phyloP scores from a whole-genome alignment of 1,140 invertebrate genomes.

The Drosophila mauritiana region DNA sequence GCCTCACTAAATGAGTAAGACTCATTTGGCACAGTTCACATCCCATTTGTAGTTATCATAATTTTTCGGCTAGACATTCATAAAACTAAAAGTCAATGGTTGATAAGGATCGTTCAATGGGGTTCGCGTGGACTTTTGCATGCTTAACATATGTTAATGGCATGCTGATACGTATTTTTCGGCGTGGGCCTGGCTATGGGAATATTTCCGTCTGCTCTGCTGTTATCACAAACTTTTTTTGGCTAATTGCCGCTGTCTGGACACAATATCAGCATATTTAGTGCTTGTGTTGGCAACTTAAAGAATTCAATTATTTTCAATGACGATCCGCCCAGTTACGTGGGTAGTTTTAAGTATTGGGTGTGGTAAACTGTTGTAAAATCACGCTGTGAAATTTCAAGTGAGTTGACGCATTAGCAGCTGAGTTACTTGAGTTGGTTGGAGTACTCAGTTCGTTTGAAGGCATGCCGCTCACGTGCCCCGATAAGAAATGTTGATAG shows the following conservation, averaged over 20 bases:
- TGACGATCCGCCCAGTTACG: constrained; percentile 4
- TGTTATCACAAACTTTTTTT: constrained; percentile 21
- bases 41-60: constrained; percentile 22
- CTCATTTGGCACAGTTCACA: constrained; percentile 30
- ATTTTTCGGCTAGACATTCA: constrained; percentile 54
- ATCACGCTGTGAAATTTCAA: constrained; percentile 21
- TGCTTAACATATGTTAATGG: constrained; percentile 36
- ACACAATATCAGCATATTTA: constrained; percentile 32
- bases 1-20: constrained; percentile 4
- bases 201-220: constrained; percentile 15
- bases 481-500: constrained; percentile 11
- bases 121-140: constrained; percentile 6
- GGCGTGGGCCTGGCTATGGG: constrained; percentile 37
- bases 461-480: constrained; percentile 4
- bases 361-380: not conserved
- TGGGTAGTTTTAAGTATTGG: constrained; percentile 5
- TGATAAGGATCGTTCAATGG: constrained; percentile 52
- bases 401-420: constrained; percentile 21
- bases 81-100: constrained; percentile 60
- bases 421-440: constrained; percentile 30
- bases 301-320: constrained; percentile 6
- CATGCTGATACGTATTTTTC: constrained; percentile 32
- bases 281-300: constrained; percentile 6
- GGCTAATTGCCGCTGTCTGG: constrained; percentile 29
- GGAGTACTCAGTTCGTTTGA: not conserved